Evolutionary conservation across 2,113 vertebrate genomes (phyloP), one percentile per base, ranked within the genome.

Genomic region (Acinonyx jubatus): DNA sequence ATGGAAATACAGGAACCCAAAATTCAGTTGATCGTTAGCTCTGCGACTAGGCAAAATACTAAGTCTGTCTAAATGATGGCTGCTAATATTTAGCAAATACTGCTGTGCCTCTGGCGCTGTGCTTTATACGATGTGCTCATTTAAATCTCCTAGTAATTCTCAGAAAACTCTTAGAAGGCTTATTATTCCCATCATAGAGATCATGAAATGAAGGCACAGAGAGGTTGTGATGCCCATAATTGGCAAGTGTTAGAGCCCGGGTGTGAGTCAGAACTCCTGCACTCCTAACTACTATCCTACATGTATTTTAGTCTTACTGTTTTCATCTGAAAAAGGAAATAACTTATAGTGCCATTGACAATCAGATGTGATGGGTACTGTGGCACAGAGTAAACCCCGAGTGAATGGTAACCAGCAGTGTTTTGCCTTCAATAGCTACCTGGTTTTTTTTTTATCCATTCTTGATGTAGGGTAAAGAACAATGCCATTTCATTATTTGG

Each of bases 261-360:
- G 0, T 41, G 36, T 3, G 66, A 23, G 45, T 21, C 5, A 31
- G 31, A 87, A n/a, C 19, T 23, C 57, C 16, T 52, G 4, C 25
- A 3, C 13, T 63, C 15, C 36, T 68, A 7, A 25, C 33, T 45
- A 11, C 31, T 36, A 0, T 5, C 0, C 11, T 15, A 0, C 29
- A 1, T 3, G 10, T 11, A 12, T 27, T 36, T 90, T 33, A 41
- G 3, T 5, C 21, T 63, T 45, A 3, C 6, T 41, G 27, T 85
- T 93, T 91, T 80, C n/a, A 13, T 76, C 12, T 61, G 48, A 27
- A 27, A 19, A 80, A 69, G 41, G 57, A 19, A 78, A 29, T n/a
- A 33, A 29, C 52, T 14, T 23, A 38, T 23, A n/a, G n/a, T 27
- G 23, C 13, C 76, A 16, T 6, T 55, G 55, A 63, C 13, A 27